phyloP scores from a whole-genome alignment of 2,113 vertebrate genomes.

The Onychostoma macrolepis region DNA sequence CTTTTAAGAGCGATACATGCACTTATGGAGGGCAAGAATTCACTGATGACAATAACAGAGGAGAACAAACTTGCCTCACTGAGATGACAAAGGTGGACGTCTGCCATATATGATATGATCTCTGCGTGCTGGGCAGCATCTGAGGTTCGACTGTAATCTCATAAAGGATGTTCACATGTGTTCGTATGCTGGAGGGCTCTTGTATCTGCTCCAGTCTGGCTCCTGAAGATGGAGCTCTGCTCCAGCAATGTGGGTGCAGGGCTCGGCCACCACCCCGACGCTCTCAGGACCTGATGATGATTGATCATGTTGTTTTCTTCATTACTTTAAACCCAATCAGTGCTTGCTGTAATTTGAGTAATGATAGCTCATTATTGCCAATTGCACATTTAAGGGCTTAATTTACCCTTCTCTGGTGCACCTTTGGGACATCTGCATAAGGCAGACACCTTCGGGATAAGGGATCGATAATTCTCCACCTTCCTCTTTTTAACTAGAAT shows the following conservation, averaged over 20 bases:
- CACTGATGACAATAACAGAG: neutral
- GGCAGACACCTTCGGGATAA: slow-evolving; percentile 57
- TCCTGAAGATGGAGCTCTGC: slow-evolving; percentile 85
- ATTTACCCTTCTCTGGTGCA: slow-evolving; percentile 80
- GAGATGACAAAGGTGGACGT: slow-evolving; percentile 47
- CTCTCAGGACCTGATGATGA: slow-evolving; percentile 93
- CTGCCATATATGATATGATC: slow-evolving; percentile 54
- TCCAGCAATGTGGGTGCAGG: slow-evolving; percentile 71
- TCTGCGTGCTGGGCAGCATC: slow-evolving; percentile 31
- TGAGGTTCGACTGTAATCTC: slow-evolving; percentile 44
- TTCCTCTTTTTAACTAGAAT: slow-evolving; percentile 45
- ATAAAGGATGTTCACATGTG: slow-evolving; percentile 35
- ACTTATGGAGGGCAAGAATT: neutral
- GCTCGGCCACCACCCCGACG: slow-evolving; percentile 79
- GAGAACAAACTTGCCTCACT: neutral
- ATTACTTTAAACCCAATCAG: slow-evolving; percentile 99
- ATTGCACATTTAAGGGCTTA: slow-evolving; percentile 94
- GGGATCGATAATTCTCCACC: slow-evolving; percentile 71
- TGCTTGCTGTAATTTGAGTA: slow-evolving; percentile 98
- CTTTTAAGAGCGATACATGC: neutral
- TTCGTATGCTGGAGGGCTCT: slow-evolving; percentile 24
- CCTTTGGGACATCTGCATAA: slow-evolving; percentile 74
- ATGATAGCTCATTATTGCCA: slow-evolving; percentile 99
- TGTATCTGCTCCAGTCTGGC: slow-evolving; percentile 29
- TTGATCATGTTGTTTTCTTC: slow-evolving; percentile 99